Conservation (phyloP, 2,888 invertebrate species). For the Pomacea canaliculata region DNA sequence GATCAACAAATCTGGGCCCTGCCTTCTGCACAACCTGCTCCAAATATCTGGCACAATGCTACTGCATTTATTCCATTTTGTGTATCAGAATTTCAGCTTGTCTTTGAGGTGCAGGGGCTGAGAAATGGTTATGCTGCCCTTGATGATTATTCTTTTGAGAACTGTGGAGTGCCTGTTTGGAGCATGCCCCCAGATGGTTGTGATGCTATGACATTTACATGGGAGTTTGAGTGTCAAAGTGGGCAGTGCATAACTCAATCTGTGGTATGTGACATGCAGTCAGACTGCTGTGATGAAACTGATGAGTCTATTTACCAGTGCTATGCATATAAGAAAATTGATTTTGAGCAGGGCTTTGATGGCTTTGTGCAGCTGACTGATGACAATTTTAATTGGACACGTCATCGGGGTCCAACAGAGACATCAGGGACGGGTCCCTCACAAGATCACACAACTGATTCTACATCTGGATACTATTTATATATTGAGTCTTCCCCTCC, state of each 20-base stretch:
- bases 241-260: conserved; percentile 22
- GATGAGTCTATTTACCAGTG: conserved; percentile 38
- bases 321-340: conserved; percentile 41
- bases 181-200: no score
- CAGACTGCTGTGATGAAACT: conserved; percentile 34
- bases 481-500: conserved; percentile 47
- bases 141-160: conserved; percentile 58
- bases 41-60: conserved; percentile 48
- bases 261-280: conserved; percentile 27
- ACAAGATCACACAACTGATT: conserved; percentile 63
- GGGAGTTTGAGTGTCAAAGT: conserved; percentile 30
- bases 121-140: conserved; percentile 44
- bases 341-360: conserved; percentile 64
- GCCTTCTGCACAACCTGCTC: not conserved
- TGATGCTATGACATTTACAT: no score
- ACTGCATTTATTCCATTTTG: conserved; percentile 50
- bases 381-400: conserved; percentile 57
- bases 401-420: no score
- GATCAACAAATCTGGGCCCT: conserved; percentile 43
- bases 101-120: conserved; percentile 40
- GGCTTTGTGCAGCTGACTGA: conserved; percentile 42
- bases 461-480: conserved; percentile 49
- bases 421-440: no score
- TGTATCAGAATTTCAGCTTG: conserved; percentile 52
- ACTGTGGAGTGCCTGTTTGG: no score